Evolutionary conservation across 2,113 vertebrate species (phyloP), one percentile per base, ranked within the genome.

Genomic region (Ameiurus melas): DNA sequence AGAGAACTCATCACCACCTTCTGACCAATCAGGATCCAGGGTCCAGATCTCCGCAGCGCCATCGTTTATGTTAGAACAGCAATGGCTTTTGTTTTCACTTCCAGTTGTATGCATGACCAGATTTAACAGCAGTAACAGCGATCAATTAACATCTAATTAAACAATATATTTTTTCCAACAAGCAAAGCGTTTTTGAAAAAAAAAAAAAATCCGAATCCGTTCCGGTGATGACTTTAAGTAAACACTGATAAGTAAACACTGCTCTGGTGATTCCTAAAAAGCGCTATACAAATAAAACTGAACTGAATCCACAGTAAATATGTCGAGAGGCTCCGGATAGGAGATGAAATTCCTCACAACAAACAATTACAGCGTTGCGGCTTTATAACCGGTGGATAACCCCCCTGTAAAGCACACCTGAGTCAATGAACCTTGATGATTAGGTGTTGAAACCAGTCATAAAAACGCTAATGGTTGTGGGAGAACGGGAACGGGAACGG

Each of bases 391-490:
- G 30, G 13, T 39, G 36, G 70, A 84, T 30, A 17, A n/a, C 62
- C n/a, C 62, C 62, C 43, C 22, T 47, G 22, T 84, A 70, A 84
- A 84, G 47, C 62, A 70, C 64, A 84, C 62, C 58, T 51, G 85
- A 86, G 85, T 80, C 85, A 70, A 57, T 68, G 51, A 53, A 53
- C 4, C 73, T 66, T 43, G 16, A 66, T 39, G 60, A 86, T 86
- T 7, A 86, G 75, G 57, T 86, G 75, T 36, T 79, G 60, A 81
- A 87, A 68, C 77, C 17, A 43, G 73, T 80, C 85, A 68, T 47
- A 53, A 87, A 86, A 68, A 81, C 43, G 7, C 20, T 27, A 66
- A 81, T 13, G 22, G 73, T 5, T 62, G 47, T 86, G 17, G 51
- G 20, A 43, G 36, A 58, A 60, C 0, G 30, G 39, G 36, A 58